phyloP scores from a whole-genome alignment of 2,797 vertebrate genomes.

The Muraenolepis orangiensis region DNA sequence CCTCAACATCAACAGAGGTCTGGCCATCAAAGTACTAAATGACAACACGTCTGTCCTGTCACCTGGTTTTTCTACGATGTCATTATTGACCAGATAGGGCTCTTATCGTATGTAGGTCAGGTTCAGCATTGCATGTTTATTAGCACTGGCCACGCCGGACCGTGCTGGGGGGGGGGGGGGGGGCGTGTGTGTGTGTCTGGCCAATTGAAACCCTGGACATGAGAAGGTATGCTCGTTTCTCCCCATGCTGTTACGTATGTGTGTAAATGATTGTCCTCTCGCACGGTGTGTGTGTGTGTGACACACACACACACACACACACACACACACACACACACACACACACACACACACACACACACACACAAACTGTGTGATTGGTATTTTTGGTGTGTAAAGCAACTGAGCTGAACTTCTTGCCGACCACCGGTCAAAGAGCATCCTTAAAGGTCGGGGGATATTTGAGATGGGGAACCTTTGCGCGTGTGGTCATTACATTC shows the following conservation, averaged over 20 bases:
- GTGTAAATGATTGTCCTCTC: not conserved
- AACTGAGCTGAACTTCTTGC: not conserved
- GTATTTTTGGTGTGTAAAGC: not conserved
- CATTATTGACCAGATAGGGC: slow-evolving; percentile 18
- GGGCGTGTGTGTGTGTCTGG: slow-evolving; percentile 35
- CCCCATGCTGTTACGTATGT: not conserved
- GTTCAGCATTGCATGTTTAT: slow-evolving; percentile 16
- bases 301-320: not conserved
- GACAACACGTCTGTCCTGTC: not conserved
- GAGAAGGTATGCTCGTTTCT: slow-evolving; percentile 45
- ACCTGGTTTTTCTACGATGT: not conserved
- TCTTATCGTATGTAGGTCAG: slow-evolving; percentile 50
- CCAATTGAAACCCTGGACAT: slow-evolving; percentile 50
- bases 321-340: not conserved
- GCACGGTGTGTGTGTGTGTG: too few species aligned
- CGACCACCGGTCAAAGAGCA: slow-evolving; percentile 3
- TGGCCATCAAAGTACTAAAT: not conserved
- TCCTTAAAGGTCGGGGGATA: slow-evolving; percentile 8
- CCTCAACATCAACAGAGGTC: not conserved
- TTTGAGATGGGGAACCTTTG: slow-evolving; percentile 33
- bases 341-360: too few species aligned
- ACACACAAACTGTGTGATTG: not conserved
- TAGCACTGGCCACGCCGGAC: slow-evolving; percentile 14
- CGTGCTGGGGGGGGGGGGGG: slow-evolving; percentile 6
- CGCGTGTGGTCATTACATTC: slow-evolving; percentile 22